These are phyloP conservation scores for Parnassius orleans DNA, from an alignment of 2,888 invertebrate species.

Conservation along the genomic window DNA sequence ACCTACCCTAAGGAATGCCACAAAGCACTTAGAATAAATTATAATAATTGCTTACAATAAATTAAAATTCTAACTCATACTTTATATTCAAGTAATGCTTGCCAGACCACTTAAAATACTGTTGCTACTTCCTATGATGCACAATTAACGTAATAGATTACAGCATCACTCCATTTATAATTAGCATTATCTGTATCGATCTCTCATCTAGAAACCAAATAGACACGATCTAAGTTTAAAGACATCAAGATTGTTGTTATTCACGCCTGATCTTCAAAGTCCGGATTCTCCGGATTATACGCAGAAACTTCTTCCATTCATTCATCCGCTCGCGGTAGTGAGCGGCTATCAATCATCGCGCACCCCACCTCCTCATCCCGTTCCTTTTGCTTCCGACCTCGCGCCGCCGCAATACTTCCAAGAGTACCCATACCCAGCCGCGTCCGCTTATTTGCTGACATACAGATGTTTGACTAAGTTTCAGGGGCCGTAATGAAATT, in stretches of 20 bases:
- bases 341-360: constrained; percentile 47
- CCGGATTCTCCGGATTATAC: constrained; percentile 22
- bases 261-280: constrained; percentile 21
- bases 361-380: constrained; percentile 28
- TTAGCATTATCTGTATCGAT: background rate
- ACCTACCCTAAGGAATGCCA: too few relatives aligned
- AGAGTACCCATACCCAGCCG: constrained; percentile 23
- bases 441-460: constrained; percentile 25
- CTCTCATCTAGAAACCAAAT: constrained; percentile 3
- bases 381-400: constrained; percentile 30
- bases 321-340: constrained; percentile 26
- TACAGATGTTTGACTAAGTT: constrained; percentile 31
- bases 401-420: constrained; percentile 40
- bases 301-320: constrained; percentile 21
- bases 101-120: too few relatives aligned
- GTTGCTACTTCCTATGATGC: too few relatives aligned
- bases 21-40: too few relatives aligned
- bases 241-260: constrained; percentile 3
- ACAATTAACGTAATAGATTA: too few relatives aligned
- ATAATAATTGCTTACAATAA: too few relatives aligned
- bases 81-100: too few relatives aligned
- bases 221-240: constrained; percentile 3
- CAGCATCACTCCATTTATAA: too few relatives aligned
- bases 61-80: too few relatives aligned
- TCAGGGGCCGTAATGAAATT: constrained; percentile 25